A percentile compares a stretch with the other conserved stretches of the same genome.
These are phyloP conservation scores for Saccopteryx leptura DNA, from an alignment of 2,113 vertebrate genomes.

Conservation along the genomic window DNA sequence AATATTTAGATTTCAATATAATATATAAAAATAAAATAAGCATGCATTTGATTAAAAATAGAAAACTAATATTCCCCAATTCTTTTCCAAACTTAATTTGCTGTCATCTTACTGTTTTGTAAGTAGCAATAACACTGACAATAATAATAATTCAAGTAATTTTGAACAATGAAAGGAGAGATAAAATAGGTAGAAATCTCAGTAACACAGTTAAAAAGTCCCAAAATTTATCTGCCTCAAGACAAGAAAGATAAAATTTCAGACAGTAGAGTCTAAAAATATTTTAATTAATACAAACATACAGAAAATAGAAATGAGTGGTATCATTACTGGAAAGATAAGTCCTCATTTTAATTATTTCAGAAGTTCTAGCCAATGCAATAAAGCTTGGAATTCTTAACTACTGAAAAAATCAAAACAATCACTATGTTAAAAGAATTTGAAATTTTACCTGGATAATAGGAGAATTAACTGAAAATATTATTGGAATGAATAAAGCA, in stretches of 20 bases:
- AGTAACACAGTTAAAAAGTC: neutral
- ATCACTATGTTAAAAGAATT: slow-evolving; percentile 31
- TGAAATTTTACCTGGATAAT: neutral
- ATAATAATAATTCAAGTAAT: neutral
- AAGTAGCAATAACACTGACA: neutral
- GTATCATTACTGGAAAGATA: neutral
- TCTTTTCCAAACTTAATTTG: slow-evolving; percentile 17
- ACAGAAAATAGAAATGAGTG: neutral
- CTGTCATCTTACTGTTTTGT: neutral
- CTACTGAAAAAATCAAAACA: neutral
- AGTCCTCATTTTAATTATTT: slow-evolving; percentile 5
- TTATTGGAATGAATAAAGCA: neutral
- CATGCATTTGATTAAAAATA: neutral
- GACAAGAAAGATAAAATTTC: slow-evolving; percentile 27
- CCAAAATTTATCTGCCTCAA: neutral
- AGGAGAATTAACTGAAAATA: neutral
- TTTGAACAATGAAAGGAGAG: neutral
- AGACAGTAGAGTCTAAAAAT: neutral
- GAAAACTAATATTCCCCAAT: neutral
- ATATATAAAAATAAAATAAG: slow-evolving; percentile 15
- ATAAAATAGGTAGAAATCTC: neutral
- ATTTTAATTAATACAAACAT: neutral
- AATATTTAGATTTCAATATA: slow-evolving; percentile 4
- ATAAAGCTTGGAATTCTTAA: neutral
- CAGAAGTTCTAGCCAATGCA: neutral